Evolutionary conservation across 2,888 invertebrate genomes (phyloP).

Genomic region (Dasysyrphus tricinctus): DNA sequence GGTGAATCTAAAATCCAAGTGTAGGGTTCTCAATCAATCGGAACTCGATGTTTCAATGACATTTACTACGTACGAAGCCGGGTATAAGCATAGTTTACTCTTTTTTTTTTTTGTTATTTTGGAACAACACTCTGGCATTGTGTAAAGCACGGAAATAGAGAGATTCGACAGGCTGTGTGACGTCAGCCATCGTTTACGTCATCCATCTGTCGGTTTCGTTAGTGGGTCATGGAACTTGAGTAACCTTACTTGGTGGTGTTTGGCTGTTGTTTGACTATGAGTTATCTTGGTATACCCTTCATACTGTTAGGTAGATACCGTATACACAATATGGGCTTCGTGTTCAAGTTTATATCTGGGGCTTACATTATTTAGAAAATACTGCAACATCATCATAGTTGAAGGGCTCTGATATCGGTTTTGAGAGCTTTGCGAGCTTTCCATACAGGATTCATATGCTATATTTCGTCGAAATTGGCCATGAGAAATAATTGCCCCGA

Average conservation of each 20-base stretch:
- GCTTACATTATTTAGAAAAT: conserved; percentile 57
- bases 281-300: conserved; percentile 34
- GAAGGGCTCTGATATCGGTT: conserved; percentile 1
- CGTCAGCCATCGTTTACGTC: conserved; percentile 60
- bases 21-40: conserved; percentile 53
- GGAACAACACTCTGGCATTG: neutral
- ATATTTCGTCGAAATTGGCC: conserved; percentile 46
- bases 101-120: conserved; percentile 7
- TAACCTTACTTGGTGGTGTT: conserved; percentile 62
- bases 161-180: conserved; percentile 47
- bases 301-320: too few relatives aligned
- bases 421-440: conserved; percentile 65
- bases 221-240: conserved; percentile 72
- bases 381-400: conserved; percentile 45
- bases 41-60: conserved; percentile 59
- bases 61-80: conserved; percentile 49
- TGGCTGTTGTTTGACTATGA: conserved; percentile 29
- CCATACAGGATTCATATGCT: conserved; percentile 6
- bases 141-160: conserved; percentile 26
- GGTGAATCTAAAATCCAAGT: neutral
- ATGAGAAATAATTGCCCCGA: conserved; percentile 59
- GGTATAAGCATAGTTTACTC: conserved; percentile 32
- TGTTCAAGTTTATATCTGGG: conserved; percentile 51
- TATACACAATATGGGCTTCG: conserved; percentile 22
- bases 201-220: conserved; percentile 55